These are phyloP conservation scores for Regulus satrapa DNA, from an alignment of 2,113 vertebrate genomes.

Conservation along the genomic window DNA sequence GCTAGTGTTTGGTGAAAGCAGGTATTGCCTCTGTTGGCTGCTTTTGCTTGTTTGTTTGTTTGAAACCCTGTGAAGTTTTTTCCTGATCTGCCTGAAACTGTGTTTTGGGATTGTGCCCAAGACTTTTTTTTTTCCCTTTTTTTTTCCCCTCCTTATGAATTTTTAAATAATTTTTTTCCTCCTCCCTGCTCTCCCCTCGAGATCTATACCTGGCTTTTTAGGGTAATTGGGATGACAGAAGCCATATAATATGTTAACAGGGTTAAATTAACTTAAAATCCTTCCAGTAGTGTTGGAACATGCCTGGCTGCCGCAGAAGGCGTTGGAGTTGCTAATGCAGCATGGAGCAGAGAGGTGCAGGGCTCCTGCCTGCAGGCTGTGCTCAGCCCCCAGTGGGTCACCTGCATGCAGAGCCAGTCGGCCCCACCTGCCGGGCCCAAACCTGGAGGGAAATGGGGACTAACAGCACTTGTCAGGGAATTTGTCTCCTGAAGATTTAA, in stretches of 20 bases:
- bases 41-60: not conserved
- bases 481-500: not conserved
- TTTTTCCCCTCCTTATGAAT: not conserved
- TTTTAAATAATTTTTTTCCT: not conserved
- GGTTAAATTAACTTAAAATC: not conserved
- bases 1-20: not conserved
- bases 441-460: not conserved
- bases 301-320: not conserved
- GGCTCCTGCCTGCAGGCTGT: not conserved
- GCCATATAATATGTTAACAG: not conserved
- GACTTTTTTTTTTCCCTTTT: rapidly evolving
- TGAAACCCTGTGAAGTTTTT: not conserved
- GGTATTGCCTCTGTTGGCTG: not conserved
- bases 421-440: not conserved
- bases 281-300: not conserved
- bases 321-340: not conserved
- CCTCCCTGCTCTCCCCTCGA: rapidly evolving
- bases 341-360: not conserved
- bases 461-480: not conserved
- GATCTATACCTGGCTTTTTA: not conserved
- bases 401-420: rapidly evolving
- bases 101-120: not conserved
- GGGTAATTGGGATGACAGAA: not conserved
- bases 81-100: not conserved
- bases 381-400: not conserved